Evolutionary conservation across 2,888 invertebrate species (phyloP), one percentile per base, ranked within the genome.

Genomic region (Helobdella robusta): DNA sequence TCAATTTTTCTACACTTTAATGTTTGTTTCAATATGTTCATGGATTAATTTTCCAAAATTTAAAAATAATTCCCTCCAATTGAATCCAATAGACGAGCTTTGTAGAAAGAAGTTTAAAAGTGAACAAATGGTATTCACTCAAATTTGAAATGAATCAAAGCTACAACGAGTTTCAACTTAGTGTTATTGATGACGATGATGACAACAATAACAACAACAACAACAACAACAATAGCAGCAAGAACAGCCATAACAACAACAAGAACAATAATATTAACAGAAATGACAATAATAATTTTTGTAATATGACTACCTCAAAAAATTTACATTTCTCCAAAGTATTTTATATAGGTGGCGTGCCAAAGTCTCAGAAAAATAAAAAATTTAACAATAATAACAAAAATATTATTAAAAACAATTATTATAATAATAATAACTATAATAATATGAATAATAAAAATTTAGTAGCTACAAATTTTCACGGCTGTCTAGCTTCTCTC

Each of bases 401-500:
- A n/a, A n/a, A n/a, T n/a, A n/a, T n/a, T n/a, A n/a, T 4, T n/a
- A n/a, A n/a, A n/a, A n/a, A n/a, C n/a, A n/a, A n/a, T n/a, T n/a
- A n/a, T n/a, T n/a, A n/a, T n/a, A n/a, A n/a, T n/a, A n/a, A n/a
- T n/a, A n/a, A n/a, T n/a, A n/a, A n/a, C n/a, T n/a, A n/a, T n/a
- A n/a, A n/a, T n/a, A n/a, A n/a, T n/a, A n/a, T n/a, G n/a, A n/a
- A n/a, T n/a, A n/a, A n/a, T n/a, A n/a, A n/a, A n/a, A n/a, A n/a
- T n/a, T n/a, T n/a, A n/a, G n/a, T n/a, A n/a, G n/a, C n/a, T n/a
- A n/a, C n/a, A n/a, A n/a, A 76, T 15, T 77, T 75, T 68, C 68
- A 73, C 28, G 78, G 78, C 3, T 78, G 78, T 65, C 56, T 77
- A 35, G 76, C 77, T 0, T 75, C 76, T 4, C 58, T 77, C 28